Conservation (phyloP, 2,113 vertebrate species). For the Zapornia atra region DNA sequence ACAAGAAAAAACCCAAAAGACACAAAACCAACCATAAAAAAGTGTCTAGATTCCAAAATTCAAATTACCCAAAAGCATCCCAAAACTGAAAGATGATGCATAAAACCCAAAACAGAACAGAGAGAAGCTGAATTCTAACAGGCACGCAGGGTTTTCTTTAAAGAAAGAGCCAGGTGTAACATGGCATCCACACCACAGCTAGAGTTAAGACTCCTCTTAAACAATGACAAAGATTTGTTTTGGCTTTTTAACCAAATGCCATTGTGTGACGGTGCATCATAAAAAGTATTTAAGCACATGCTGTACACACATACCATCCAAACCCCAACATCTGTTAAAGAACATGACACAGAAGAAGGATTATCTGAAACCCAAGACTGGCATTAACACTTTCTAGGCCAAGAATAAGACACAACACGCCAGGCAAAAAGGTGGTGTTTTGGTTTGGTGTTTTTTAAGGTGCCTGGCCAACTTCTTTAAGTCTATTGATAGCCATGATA, state of each 20-base stretch:
- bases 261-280: not conserved
- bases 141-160: not conserved
- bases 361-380: not conserved
- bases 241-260: not conserved
- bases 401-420: not conserved
- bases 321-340: not conserved
- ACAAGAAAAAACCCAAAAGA: not conserved
- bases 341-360: not conserved
- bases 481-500: not conserved
- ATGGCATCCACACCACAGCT: not conserved
- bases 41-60: not conserved
- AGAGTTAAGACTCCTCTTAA: not conserved
- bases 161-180: not conserved
- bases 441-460: not conserved
- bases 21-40: not conserved
- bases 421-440: not conserved
- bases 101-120: not conserved
- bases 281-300: not conserved
- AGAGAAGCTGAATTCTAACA: not conserved
- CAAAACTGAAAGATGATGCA: not conserved
- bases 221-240: fast-evolving
- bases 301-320: not conserved
- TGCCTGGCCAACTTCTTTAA: not conserved
- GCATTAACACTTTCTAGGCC: not conserved
- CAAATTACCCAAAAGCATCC: not conserved